Base-by-base conservation (phyloP, 2,888 invertebrate species). In the Drosophila birchii region DNA sequence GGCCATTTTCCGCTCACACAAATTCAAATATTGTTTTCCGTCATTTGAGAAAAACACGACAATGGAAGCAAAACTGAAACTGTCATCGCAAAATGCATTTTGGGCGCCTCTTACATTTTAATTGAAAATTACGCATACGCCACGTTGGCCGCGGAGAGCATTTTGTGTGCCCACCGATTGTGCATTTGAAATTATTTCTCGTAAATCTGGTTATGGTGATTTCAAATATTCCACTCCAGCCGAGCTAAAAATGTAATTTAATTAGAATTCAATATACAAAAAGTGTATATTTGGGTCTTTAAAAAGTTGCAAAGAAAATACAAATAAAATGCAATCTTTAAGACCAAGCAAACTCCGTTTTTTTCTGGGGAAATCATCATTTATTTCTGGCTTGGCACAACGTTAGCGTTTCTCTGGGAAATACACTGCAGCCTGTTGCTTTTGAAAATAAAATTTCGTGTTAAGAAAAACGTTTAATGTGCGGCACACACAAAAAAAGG, bases 11-110 rank as follows among this genome's bases (percentile, higher is more conserved):
- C 55, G 49, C 60, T 43, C 45, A 61, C 71, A 61, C 76, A 78
- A 85, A 75, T 82, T 87, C 71, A 77, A 80, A 80, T 75, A 85
- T 82, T 78, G 80, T 87, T 87, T 82, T 75, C 72, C 71, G 49
- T 64, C 54, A 75, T 67, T 78, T 76, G 68, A 54, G 67, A 55
- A 68, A 68, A 68, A 68, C 68, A 68, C 29, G 68, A 55, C 55
- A 68, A 68, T 68, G 49, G 47, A 12, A 51, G 41, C 49, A 49
- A 38, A 56, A 38, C 69, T 41, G 69, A 56, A 68, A 69, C 56
- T 68, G 56, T 49, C 69, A 68, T 54, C 32, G 59, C 54, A 44
- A 69, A 47, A 47, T 51, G 69, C 56, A 51, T 69, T 71, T 54
- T 47, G 54, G 39, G 26, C 54, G 39, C 26, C 45, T 55, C 20